Evolutionary conservation across 1,140 invertebrate species (phyloP).

Genomic region (Ips typographus): DNA sequence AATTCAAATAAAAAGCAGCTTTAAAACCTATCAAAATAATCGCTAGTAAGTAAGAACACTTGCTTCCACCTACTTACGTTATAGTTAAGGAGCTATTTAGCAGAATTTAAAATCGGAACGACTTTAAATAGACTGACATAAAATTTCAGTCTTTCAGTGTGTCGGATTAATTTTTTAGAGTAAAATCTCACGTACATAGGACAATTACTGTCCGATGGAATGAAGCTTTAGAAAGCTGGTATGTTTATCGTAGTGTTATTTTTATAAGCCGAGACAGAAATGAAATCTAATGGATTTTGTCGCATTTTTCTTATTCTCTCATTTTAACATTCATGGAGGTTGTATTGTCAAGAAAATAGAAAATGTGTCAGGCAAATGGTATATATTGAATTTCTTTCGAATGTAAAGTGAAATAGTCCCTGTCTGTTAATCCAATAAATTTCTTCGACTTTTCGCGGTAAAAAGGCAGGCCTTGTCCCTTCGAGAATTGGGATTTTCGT

Average conservation of each 20-base stretch:
- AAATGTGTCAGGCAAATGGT: constrained; percentile 38
- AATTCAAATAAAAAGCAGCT: neutral
- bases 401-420: constrained; percentile 38
- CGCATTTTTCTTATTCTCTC: constrained; percentile 30
- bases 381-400: constrained; percentile 38
- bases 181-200: no score
- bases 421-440: constrained; percentile 39
- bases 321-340: constrained; percentile 38
- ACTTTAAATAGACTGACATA: constrained; percentile 1
- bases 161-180: neutral
- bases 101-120: neutral
- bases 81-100: constrained; percentile 1
- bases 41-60: constrained; percentile 1
- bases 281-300: constrained; percentile 31
- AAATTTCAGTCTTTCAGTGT: neutral
- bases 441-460: constrained; percentile 36
- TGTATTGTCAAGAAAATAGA: constrained; percentile 38
- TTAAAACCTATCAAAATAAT: neutral
- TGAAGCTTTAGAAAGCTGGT: no score
- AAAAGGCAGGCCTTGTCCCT: constrained; percentile 28
- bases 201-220: neutral
- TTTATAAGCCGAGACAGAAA: constrained; percentile 9
- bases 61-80: constrained; percentile 3
- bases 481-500: constrained; percentile 26
- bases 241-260: neutral